Evolutionary conservation across 2,113 vertebrate species (phyloP), one percentile per base, ranked within the genome.

Genomic region (Podarcis muralis): DNA sequence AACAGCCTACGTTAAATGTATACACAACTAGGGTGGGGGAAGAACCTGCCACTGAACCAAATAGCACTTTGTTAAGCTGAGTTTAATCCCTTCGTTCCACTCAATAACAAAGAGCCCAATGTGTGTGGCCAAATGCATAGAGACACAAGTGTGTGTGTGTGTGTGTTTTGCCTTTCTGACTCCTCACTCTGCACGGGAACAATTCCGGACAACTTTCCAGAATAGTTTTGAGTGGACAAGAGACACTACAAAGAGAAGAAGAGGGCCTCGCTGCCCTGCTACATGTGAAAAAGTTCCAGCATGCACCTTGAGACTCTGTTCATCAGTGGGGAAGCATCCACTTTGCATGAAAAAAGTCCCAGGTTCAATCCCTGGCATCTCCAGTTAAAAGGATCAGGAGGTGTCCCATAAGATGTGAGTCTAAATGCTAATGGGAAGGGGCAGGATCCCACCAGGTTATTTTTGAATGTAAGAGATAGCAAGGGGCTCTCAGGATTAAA

Each of bases 1-100:
- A 74, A 7, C 48, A 13, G 48, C 69, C 30, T 57, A 22, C 15
- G 20, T 57, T 74, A 71, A 59, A 1, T 20, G 30, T n/a, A 18
- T 84, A 32, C 7, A 57, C 43, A 57, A 32, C 68, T 48, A 62
- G 59, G 59, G 59, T 15, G 13, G 43, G 68, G 20, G 43, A 66
- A 18, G 40, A 74, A 84, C 81, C 48, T 48, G 68, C 68, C 35
- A 23, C 15, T 53, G 40, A 84, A 57, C 20, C 11, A 79, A 43
- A 25, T 30, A 43, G 11, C 77, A 35, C 71, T 74, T 74, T 57
- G 43, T 53, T 35, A 72, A 84, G 68, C 74, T 1, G n/a, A 12
- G 69, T 22, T 74, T 74, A 84, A 84, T 72, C 83, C 43, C n/a
- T 57, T 74, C 83, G 35, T 84, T 84, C n/a, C 68, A 84, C 83